Conservation (phyloP, 1,140 invertebrate species). For the Drosophila micromelanica region DNA sequence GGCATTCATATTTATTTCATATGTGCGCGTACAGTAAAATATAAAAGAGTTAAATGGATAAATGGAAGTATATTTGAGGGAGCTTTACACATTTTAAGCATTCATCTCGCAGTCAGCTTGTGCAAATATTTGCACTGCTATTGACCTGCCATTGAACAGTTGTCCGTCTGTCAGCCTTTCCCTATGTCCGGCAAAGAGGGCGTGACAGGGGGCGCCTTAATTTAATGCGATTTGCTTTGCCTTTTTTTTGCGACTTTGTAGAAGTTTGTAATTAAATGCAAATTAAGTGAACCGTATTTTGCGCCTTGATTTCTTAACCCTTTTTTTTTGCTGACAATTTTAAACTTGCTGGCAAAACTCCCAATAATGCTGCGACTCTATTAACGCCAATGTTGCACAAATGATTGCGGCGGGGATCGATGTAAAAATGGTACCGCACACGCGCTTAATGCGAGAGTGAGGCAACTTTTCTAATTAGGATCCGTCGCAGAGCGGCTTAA, state of each 20-base stretch:
- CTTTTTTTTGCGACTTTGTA: constrained; percentile 31
- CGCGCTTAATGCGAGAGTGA: constrained; percentile 41
- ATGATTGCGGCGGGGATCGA: constrained; percentile 24
- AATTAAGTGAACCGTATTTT: constrained; percentile 72
- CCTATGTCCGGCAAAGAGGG: not conserved
- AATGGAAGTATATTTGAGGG: constrained; percentile 7
- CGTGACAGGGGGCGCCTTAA: constrained; percentile 5
- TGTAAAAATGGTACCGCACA: constrained; percentile 22
- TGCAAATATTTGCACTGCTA: constrained; percentile 38
- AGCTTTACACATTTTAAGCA: constrained; percentile 13
- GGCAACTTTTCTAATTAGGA: constrained; percentile 75
- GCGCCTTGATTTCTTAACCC: constrained; percentile 57
- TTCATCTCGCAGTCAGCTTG: constrained; percentile 9
- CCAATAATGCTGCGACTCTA: constrained; percentile 59
- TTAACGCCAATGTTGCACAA: constrained; percentile 69
- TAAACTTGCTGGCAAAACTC: constrained; percentile 65
- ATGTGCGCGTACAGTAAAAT: not conserved
- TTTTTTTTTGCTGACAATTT: constrained; percentile 53
- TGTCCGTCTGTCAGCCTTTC: constrained; percentile 1
- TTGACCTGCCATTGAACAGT: constrained; percentile 24
- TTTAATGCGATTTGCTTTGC: constrained; percentile 20
- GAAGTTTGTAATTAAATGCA: constrained; percentile 79
- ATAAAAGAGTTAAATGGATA: constrained; percentile 3
- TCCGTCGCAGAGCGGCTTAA: constrained; percentile 30
- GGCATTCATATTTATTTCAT: too few relatives aligned